Percentiles rank a stretch among this genome's conserved stretches.
Evolutionary conservation across 30 jellyfish, hydroid and myxozoan species (phyloP).

Genomic region (Aurelia sp.): DNA sequence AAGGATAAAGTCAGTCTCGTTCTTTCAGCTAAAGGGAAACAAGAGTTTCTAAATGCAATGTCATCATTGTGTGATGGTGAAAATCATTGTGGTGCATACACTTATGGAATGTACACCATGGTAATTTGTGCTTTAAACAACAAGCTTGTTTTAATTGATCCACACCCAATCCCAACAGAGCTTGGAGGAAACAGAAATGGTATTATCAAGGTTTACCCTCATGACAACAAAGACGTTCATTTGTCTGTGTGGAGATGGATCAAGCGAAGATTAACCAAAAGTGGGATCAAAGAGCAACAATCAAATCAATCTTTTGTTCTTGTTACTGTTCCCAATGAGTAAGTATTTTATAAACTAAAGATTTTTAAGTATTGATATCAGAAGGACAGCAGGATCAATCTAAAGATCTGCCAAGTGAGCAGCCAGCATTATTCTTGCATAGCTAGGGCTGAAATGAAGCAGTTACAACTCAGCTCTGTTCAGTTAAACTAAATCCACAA

Average conservation of each 20-base stretch:
- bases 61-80: constrained; percentile 27
- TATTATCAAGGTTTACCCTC: constrained; percentile 26
- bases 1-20: constrained; percentile 17
- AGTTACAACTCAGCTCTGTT: too few relatives aligned
- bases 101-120: constrained; percentile 30
- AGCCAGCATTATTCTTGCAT: background rate
- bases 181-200: constrained; percentile 27
- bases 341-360: too few relatives aligned
- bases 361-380: too few relatives aligned
- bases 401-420: background rate
- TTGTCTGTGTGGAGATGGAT: constrained; percentile 30
- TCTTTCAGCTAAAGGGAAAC: constrained; percentile 23
- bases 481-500: too few relatives aligned
- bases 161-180: constrained; percentile 36
- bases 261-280: constrained; percentile 16
- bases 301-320: background rate
- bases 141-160: constrained; percentile 12
- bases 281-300: constrained; percentile 20
- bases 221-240: constrained; percentile 23
- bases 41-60: constrained; percentile 10
- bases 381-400: background rate
- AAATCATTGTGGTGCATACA: constrained; percentile 15
- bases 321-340: too few relatives aligned
- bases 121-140: constrained; percentile 27
- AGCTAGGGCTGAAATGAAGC: too few relatives aligned